phyloP scores from a whole-genome alignment of 2,113 vertebrate species.

The Elachura formosa region DNA sequence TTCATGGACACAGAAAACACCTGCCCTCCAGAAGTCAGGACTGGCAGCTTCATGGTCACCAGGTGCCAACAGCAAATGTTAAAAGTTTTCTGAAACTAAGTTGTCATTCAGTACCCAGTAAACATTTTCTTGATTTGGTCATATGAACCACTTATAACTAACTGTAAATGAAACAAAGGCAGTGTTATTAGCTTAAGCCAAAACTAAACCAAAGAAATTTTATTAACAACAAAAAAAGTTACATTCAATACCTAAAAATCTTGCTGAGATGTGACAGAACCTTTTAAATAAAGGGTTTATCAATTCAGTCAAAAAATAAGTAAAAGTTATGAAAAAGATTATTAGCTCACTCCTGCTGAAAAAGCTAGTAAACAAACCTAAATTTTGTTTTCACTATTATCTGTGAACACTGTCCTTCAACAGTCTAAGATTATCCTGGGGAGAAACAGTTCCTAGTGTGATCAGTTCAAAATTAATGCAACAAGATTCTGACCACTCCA shows the following conservation, averaged over 20 bases:
- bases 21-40: neutral
- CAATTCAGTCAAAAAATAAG: neutral
- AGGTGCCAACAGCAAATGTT: neutral
- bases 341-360: neutral
- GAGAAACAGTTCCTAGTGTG: fast-evolving
- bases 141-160: neutral
- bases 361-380: neutral
- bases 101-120: neutral
- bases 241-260: neutral
- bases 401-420: neutral
- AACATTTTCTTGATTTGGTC: neutral
- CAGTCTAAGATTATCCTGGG: neutral
- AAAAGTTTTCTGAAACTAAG: neutral
- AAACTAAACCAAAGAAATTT: neutral
- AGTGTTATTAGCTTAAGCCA: neutral
- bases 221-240: neutral
- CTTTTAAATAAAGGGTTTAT: neutral
- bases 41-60: neutral
- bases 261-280: neutral
- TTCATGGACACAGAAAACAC: neutral
- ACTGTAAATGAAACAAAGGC: neutral
- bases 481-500: neutral
- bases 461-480: neutral
- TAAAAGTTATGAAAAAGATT: neutral
- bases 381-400: neutral